These are phyloP conservation scores for Paelopatides confundens DNA, from an alignment of 53 echinoderm and acorn worm species.

Conservation along the genomic window DNA sequence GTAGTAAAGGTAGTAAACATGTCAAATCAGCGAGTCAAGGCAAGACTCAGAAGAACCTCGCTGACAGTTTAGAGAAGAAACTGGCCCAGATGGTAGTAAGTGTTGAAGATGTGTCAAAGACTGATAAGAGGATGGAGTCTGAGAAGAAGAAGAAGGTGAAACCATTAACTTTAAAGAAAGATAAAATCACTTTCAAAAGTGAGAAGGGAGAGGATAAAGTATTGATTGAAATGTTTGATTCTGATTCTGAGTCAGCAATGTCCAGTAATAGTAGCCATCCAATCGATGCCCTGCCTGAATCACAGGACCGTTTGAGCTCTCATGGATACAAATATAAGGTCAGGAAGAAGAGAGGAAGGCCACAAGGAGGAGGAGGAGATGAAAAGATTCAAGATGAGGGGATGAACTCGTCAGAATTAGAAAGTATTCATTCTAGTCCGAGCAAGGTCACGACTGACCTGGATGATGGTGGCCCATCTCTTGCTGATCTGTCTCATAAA, in stretches of 20 bases:
- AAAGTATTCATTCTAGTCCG: background rate
- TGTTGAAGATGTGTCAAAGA: too few species aligned
- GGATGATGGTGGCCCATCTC: background rate
- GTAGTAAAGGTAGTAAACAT: too few species aligned
- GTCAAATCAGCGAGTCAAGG: too few species aligned
- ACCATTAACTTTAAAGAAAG: background rate
- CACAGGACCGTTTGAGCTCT: background rate
- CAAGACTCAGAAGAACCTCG: background rate
- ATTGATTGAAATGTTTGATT: background rate
- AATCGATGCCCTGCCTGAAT: background rate
- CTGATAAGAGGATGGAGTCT: background rate
- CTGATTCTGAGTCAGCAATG: background rate
- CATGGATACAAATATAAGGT: background rate
- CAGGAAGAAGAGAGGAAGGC: slow-evolving; percentile 1
- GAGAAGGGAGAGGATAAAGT: background rate
- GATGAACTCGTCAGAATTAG: background rate
- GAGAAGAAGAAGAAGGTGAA: background rate
- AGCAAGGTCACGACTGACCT: background rate
- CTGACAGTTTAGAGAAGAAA: background rate
- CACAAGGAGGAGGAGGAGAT: background rate
- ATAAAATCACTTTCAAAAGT: background rate
- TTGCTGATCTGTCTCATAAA: background rate
- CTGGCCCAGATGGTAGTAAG: too few species aligned
- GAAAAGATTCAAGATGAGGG: background rate
- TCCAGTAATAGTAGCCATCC: background rate